phyloP scores from a whole-genome alignment of 37 sponge, comb jelly and placozoan species.

The Chondrosia reniformis region DNA sequence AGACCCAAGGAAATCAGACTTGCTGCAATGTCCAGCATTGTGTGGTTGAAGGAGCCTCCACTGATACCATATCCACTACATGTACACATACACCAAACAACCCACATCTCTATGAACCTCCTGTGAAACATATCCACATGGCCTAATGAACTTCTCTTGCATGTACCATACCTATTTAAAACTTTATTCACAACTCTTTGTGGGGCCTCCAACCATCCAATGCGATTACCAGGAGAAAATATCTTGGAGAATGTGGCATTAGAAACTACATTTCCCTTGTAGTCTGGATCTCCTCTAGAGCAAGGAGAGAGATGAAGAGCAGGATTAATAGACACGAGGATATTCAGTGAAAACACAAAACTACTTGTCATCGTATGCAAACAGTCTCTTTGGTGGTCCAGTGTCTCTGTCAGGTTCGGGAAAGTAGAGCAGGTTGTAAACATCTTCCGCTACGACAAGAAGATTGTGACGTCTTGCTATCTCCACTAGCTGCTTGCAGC shows the following conservation, averaged over 20 bases:
- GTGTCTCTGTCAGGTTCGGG: conserved; percentile 2
- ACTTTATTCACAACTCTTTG: conserved; percentile 10
- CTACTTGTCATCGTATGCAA: conserved; percentile 63
- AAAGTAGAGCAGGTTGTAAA: conserved; percentile 77
- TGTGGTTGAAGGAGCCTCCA: conserved; percentile 73
- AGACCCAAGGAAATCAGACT: conserved; percentile 51
- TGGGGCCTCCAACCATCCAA: conserved; percentile 87
- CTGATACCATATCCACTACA: too few species aligned
- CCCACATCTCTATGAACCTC: too few species aligned
- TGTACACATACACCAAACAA: too few species aligned
- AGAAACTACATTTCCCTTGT: conserved; percentile 75
- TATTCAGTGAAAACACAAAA: too few species aligned
- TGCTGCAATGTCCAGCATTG: conserved; percentile 37
- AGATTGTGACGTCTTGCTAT: conserved; percentile 73
- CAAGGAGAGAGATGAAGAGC: too few species aligned
- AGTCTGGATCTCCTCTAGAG: conserved; percentile 61
- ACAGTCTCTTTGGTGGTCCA: conserved; percentile 49
- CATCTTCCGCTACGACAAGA: conserved; percentile 77
- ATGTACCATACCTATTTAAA: too few species aligned
- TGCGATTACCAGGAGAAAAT: conserved; percentile 76
- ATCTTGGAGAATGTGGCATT: conserved; percentile 79
- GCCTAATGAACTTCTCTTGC: too few species aligned
- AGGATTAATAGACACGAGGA: too few species aligned
- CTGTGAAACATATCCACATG: too few species aligned
- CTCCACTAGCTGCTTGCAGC: conserved; percentile 47